Percentiles rank a stretch among this genome's conserved stretches.
Evolutionary conservation across 2,888 invertebrate genomes (phyloP).

Genomic region (Aphodius granarius): DNA sequence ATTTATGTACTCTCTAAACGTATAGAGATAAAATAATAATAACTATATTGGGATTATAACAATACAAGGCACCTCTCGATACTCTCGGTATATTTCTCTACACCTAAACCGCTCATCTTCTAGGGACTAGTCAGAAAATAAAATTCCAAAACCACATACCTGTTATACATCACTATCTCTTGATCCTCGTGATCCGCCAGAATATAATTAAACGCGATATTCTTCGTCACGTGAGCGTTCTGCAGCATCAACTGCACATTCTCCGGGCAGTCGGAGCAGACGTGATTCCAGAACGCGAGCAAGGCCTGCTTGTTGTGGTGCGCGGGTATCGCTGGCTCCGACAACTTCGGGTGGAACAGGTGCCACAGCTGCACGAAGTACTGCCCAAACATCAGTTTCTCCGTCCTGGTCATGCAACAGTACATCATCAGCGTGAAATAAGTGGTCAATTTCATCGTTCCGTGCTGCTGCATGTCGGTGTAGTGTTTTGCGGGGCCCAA

Average conservation of each 20-base stretch:
- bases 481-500: conserved; percentile 84
- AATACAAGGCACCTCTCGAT: too few species aligned
- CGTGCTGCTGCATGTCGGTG: conserved; percentile 83
- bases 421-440: conserved; percentile 92
- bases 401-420: conserved; percentile 86
- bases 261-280: conserved; percentile 89
- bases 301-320: conserved; percentile 74
- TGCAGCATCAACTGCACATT: conserved; percentile 86
- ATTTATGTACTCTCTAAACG: too few species aligned
- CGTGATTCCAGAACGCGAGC: conserved; percentile 92
- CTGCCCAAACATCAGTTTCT: conserved; percentile 94
- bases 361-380: conserved; percentile 92
- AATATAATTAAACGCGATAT: conserved; percentile 96
- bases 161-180: conserved; percentile 89
- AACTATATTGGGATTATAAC: too few species aligned
- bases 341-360: conserved; percentile 90
- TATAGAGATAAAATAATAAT: too few species aligned
- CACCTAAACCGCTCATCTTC: too few species aligned
- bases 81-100: too few species aligned
- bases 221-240: conserved; percentile 86
- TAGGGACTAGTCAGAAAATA: too few species aligned
- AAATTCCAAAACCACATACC: not conserved
- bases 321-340: conserved; percentile 92
- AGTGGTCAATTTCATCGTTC: conserved; percentile 88
- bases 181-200: conserved; percentile 97